Evolutionary conservation across 2,113 vertebrate species (phyloP), one percentile per base, ranked within the genome.

Genomic region (Pteropus alecto): DNA sequence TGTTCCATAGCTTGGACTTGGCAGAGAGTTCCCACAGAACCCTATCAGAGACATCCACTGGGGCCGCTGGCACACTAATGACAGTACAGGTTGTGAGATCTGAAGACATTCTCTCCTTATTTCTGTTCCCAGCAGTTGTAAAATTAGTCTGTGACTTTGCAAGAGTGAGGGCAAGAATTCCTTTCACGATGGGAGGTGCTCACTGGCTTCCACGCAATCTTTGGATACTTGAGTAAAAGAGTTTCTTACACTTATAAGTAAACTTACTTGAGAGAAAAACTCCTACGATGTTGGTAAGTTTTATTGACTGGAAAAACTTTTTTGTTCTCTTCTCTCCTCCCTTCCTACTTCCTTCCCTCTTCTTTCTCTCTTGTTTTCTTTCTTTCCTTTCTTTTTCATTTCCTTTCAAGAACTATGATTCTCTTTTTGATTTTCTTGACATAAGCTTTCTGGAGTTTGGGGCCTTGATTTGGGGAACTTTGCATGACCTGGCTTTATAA

Each of bases 121-220:
- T 97, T 98, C 95, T 98, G 82, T 97, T 89, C 88, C 90, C 84
- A 86, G n/a, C 12, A 61, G 94, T 97, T 97, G 96, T 96, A 90
- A 97, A 94, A 95, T 98, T 97, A 97, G 92, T 95, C 86, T 92
- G 76, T 61, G 68, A 96, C 96, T 97, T 95, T 96, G 89, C 3
- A 73, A 13, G 9, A 87, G 51, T n/a, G 82, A 73, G 15, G 38
- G 95, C 86, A 87, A 86, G 86, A 70, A 98, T 93, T 67, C 71
- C 96, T 97, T 93, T 96, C 97, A 90, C 97, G 30, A 92, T 94
- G 92, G 96, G 95, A 98, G 97, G 96, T 97, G 93, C 7, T 97
- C 98, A 98, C 95, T 98, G 96, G 51, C 67, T 98, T 96, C 38
- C 33, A 60, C 19, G 70, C 4, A 56, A 16, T 21, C 30, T 35